Conservation (phyloP, 1,140 invertebrate genomes). For the Doryteuthis pealeii region DNA sequence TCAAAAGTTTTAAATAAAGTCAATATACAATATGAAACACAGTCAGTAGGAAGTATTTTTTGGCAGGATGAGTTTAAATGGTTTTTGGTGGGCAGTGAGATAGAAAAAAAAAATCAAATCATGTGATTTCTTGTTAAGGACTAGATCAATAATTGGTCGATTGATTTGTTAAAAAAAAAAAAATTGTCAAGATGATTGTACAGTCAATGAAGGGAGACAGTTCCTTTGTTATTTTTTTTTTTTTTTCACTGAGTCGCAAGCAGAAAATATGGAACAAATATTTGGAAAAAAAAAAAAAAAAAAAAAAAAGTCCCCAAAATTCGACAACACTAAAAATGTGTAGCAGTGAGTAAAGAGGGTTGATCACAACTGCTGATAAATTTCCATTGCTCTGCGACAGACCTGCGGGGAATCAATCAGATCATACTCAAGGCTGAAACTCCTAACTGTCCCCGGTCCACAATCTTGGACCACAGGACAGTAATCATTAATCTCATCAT, state of each 20-base stretch:
- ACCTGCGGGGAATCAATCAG: slow-evolving; percentile 24
- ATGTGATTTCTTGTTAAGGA: no score
- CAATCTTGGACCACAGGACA: slow-evolving; percentile 13
- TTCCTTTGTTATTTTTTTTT: no score
- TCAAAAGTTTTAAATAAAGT: no score
- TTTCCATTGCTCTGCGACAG: slow-evolving; percentile 24
- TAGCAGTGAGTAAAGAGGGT: neutral
- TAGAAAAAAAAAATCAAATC: no score
- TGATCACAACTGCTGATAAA: slow-evolving; percentile 20
- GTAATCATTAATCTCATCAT: neutral
- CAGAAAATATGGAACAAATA: no score
- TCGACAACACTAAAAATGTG: neutral
- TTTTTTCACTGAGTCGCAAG: neutral
- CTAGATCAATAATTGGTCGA: no score
- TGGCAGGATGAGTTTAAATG: no score
- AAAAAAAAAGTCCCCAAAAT: neutral
- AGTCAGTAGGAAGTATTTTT: no score
- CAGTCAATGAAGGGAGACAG: slow-evolving; percentile 1
- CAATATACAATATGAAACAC: no score
- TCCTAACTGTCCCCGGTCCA: neutral
- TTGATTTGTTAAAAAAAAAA: no score
- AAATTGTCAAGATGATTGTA: neutral
- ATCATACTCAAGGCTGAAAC: slow-evolving; percentile 20
- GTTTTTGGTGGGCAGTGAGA: no score
- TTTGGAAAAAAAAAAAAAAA: neutral